Evolutionary conservation across 2,797 vertebrate species (phyloP), one percentile per base, ranked within the genome.

Genomic region (Eleutherodactylus coqui): DNA sequence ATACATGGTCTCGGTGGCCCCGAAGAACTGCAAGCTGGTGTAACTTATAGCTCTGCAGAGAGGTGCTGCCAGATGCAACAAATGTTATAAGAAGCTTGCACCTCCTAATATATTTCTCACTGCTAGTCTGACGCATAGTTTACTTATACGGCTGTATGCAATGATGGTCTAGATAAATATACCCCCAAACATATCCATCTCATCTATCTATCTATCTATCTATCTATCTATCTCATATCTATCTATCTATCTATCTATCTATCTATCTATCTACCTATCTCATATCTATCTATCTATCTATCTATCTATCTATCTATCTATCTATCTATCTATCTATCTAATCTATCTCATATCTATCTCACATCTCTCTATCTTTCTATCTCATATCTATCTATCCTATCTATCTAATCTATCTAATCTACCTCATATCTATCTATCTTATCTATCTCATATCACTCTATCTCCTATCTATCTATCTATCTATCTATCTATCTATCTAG

Each of bases 321-420:
- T 70, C 38, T 29, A 75, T 73, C 34, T 73, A 73, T 73, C 38
- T 75, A 73, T 75, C 41, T 75, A 75, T 75, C 38, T 75, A 43
- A 60, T n/a, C 58, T 60, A 49, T 51, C 45, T 67, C 32, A 34
- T 76, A 76, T 49, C 70, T 75, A 75, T 75, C 70, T 45, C 13
- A 21, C 36, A 32, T 67, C 29, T 67, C 34, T 67, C 62, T 67
- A 67, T 67, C 62, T 67, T 3, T 67, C 62, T 67, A 67, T 67
- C 62, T 67, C 51, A 19, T 53, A 21, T 53, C 51, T 32, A 67
- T 67, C 75, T 34, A 73, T 76, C 32, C 70, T 45, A 43, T 43
- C 70, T 73, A 73, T 73, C 70, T 76, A 36, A 49, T 53, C 47
- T 76, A 34, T 76, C 75, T 79, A 36, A 36, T 79, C 29, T 69